Evolutionary conservation across 1,140 invertebrate genomes (phyloP).

Genomic region (Mizuhopecten yessoensis): DNA sequence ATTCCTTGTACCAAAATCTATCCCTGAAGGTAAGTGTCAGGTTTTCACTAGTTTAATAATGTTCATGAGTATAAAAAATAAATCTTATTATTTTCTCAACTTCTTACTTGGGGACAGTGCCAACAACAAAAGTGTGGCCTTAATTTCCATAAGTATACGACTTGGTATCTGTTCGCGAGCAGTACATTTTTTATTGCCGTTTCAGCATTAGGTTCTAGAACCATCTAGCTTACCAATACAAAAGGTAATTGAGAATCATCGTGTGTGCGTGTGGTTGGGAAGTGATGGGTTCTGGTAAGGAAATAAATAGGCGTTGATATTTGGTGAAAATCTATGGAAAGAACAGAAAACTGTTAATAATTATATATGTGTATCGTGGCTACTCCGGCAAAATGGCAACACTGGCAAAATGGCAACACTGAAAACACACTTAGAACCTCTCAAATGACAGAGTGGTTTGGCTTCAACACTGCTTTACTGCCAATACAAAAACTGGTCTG

Average conservation of each 20-base stretch:
- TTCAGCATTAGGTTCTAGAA: background rate
- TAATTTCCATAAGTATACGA: background rate
- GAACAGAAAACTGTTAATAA: too few species aligned
- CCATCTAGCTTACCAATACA: background rate
- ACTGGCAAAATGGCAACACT: too few species aligned
- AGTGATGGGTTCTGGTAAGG: background rate
- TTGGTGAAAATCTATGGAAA: too few species aligned
- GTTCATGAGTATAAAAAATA: background rate
- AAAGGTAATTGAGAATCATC: background rate
- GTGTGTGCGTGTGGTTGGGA: background rate
- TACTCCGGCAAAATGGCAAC: too few species aligned
- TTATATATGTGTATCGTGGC: too few species aligned
- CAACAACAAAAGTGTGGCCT: background rate
- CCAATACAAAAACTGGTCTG: too few species aligned
- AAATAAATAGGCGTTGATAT: too few species aligned
- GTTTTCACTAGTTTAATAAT: background rate
- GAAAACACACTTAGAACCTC: too few species aligned
- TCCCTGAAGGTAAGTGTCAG: conserved; percentile 86
- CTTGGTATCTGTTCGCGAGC: background rate
- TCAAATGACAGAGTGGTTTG: too few species aligned
- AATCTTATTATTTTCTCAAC: conserved; percentile 41
- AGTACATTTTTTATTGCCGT: conserved; percentile 12
- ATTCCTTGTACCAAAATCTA: conserved; percentile 85
- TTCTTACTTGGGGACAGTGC: background rate
- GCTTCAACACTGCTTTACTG: too few species aligned